Evolutionary conservation across 2,888 invertebrate species (phyloP), one percentile per base, ranked within the genome.

Genomic region (Drosophila fungiperda): DNA sequence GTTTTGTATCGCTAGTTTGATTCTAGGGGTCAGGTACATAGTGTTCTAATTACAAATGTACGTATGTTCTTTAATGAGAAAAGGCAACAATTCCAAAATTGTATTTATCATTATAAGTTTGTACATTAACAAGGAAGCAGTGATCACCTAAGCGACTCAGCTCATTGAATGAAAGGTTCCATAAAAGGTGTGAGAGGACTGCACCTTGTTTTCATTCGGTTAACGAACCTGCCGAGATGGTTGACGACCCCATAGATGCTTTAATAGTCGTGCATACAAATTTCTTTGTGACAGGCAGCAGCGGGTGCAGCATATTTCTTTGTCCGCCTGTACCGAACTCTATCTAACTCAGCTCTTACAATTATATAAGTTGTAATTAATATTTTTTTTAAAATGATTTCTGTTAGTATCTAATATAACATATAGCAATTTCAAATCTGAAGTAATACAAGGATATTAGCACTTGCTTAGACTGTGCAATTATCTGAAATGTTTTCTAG

Each of bases 21-120:
- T 73, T 71, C 75, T 55, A 66, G 54, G 73, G 87, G 75, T 80
- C 80, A 83, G 71, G 74, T 77, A 79, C 80, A 69, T 82, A 75
- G 82, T 75, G 36, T 68, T 32, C 42, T 20, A 20, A 35, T 67
- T 54, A 23, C n/a, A 17, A 9, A 9, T 20, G 1, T 23, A n/a
- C 11, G 42, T 32, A 49, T 64, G 17, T 58, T 68, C 8, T 50
- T 40, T 45, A 49, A n/a, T n/a, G 5, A 9, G n/a, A 45, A 8
- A 23, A 45, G 26, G 7, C 1, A 1, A 45, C 8, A 23, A 42
- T 8, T 8, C 20, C 23, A 23, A 15, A 23, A 45, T 23, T 7
- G 17, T 17, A 6, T 53, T 36, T 23, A 54, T 23, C 12, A 12
- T 20, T 38, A 20, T 35, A 35, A 5, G 32, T 38, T 38, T 17